Base-by-base conservation (phyloP, 2,113 vertebrate genomes). In the Xiphophorus couchianus region DNA sequence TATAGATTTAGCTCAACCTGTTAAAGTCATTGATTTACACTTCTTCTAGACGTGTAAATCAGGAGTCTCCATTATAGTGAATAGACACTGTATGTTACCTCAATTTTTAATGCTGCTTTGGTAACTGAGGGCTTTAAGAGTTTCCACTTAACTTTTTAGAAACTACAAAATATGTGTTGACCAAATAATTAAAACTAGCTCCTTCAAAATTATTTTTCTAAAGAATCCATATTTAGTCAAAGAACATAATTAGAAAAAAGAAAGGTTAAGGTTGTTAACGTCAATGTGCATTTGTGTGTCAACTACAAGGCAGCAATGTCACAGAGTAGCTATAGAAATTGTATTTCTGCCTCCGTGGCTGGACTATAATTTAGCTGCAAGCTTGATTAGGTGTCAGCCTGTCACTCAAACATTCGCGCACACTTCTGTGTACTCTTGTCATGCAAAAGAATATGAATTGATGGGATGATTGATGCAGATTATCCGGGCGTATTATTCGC, bases 231-330 rank as follows among this genome's bases (percentile, higher is more conserved):
- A 77, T 74, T 69, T 73, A 73, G 63, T 39, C 1, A 5, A 11
- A 25, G 42, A 42, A 72, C 15, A 29, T 74, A 82, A 84, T 89
- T 84, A 80, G 62, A 5, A 35, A 15, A 68, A 70, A 71, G 71
- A 44, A 31, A 76, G 71, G 76, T 72, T 69, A 80, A 54, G 68
- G 77, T 54, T 71, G 69, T 79, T 89, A 90, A 93, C 89, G 84
- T 63, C 68, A 79, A 61, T 54, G 37, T 78, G 70, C 27, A 31
- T 69, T 81, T 69, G 66, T 77, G 71, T 81, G 67, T 74, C 44
- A 19, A 74, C 83, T 78, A 65, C 66, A 33, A 68, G 62, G 76
- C 77, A 62, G 58, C 62, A 37, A 68, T 62, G 33, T 72, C 73
- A 80, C 28, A 88, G 30, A 51, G 81, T n/a, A 61, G 72, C 74